Base-by-base conservation (phyloP, 2,888 invertebrate genomes). In the Exocentrus adspersus region DNA sequence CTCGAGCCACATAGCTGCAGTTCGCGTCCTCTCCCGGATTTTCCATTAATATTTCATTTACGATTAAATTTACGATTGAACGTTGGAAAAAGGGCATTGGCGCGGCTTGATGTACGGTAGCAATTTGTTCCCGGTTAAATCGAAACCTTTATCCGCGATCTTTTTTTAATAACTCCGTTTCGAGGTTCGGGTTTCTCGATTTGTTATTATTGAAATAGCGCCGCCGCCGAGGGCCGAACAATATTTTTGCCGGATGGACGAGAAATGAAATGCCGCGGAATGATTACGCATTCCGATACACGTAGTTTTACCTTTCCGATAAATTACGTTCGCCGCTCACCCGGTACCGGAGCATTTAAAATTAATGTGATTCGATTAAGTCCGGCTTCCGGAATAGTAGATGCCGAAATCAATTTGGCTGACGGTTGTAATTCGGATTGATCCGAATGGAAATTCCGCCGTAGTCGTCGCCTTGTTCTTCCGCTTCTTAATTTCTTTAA, bases 161-260 rank as follows among this genome's bases (percentile, higher is more conserved):
- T 64, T 61, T 72, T n/a, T 72, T 72, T 74, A 74, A 72, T 74
- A 72, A 70, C 67, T 59, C 51, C 58, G 64, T 65, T n/a, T n/a
- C n/a, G n/a, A n/a, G n/a, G n/a, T n/a, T n/a, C n/a, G n/a, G n/a
- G 32, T 32, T 12, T 20, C 52, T 42, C 52, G 42, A 52, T 52
- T 28, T 20, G 45, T 45, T 20, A 45, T 57, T 46, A 45, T 32
- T 57, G 32, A 32, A 46, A 57, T 20, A 21, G 17, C 41, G 28
- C 24, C 14, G 42, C 42, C 42, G 41, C 5, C 24, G 42, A 12
- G 42, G 32, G 19, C 41, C 43, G n/a, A 17, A 21, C 45, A 45
- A 42, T 42, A 20, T 54, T 54, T 54, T 28, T 54, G 37, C 37
- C n/a, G 12, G 12, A 37, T 12, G 37, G 37, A n/a, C 10, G 37